Evolutionary conservation across 2,797 vertebrate genomes (phyloP), one percentile per base, ranked within the genome.

Genomic region (Geotrypetes seraphini): DNA sequence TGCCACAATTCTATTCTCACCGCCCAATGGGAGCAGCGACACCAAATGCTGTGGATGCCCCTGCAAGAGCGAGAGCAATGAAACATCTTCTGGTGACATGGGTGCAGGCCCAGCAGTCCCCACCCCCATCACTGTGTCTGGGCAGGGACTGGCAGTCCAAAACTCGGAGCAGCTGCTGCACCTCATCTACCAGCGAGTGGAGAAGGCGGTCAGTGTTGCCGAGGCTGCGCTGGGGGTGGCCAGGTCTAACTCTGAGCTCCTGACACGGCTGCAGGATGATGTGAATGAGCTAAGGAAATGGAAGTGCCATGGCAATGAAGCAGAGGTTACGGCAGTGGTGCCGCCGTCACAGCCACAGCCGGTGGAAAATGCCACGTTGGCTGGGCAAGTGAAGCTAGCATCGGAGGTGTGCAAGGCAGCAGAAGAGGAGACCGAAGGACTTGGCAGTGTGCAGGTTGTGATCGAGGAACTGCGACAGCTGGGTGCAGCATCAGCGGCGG

Each of bases 1-100:
- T 7, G 75, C 75, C 28, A 79, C 75, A 33, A 79, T 79, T 19
- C 59, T 79, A 33, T 79, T 77, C 39, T 69, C 75, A 8, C 75
- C 75, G 14, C 67, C 72, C 4, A 25, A 56, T 4, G 50, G 60
- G 31, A 36, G 39, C 23, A 44, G 39, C 1, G 69, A 75, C 14
- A 43, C 40, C 25, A 58, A 50, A 7, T 71, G 63, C 44, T 63
- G 65, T 40, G 65, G 66, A 28, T 67, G 69, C 6, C 47, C 50
- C 7, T 74, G 72, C 33, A 72, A 72, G 29, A 55, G 41, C 2
- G 71, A 75, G 39, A 18, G 10, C 13, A 27, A 11, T 12, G 31
- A 39, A 11, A n/a, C n/a, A n/a, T n/a, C n/a, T n/a, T 39, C 44
- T 0, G 31, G 33, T n/a, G n/a, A n/a, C n/a, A n/a, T n/a, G 2